Evolutionary conservation across 2,888 invertebrate species (phyloP), one percentile per base, ranked within the genome.

Genomic region (Conistra vaccinii): DNA sequence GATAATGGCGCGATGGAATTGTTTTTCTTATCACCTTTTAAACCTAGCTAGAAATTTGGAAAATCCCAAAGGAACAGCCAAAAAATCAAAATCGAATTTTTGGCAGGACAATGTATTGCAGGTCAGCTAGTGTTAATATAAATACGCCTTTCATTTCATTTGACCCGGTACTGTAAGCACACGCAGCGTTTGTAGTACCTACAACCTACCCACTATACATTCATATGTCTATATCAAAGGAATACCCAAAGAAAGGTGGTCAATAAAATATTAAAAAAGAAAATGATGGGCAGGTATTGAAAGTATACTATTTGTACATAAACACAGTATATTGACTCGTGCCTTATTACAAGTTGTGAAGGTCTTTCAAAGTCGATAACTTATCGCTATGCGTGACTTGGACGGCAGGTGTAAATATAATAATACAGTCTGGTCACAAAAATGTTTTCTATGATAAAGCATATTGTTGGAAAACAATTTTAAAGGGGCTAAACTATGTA

Each of bases 311-410:
- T 68, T 78, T 45, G 20, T 69, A 57, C 53, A 48, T 53, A 65
- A 69, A 69, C 55, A 51, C n/a, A 60, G 48, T 45, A 48, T 80
- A 80, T 75, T 79, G 74, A 69, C 70, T 58, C 20, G 17, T 69
- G n/a, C 39, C 35, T 76, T 58, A 63, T 58, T 62, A 68, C 68
- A 53, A 39, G 58, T 67, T n/a, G 66, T 70, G 76, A 80, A 80
- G 80, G 80, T 70, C 80, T 57, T 80, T 58, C 14, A 58, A 80
- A 60, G 80, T 70, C 80, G 55, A 81, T 62, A 83, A 72, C 55
- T 61, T 63, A 53, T 61, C 51, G 58, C 60, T 57, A 63, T 80
- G 81, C 81, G 80, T 80, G 80, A 80, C 70, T 57, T 35, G 17
- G n/a, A n/a, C 42, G 51, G 14, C 77, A 67, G 66, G 61, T 80